A percentile compares a stretch with the other conserved stretches of the same genome.
These are phyloP conservation scores for Spilogale gracilis DNA, from an alignment of 2,113 vertebrate genomes.

Conservation along the genomic window DNA sequence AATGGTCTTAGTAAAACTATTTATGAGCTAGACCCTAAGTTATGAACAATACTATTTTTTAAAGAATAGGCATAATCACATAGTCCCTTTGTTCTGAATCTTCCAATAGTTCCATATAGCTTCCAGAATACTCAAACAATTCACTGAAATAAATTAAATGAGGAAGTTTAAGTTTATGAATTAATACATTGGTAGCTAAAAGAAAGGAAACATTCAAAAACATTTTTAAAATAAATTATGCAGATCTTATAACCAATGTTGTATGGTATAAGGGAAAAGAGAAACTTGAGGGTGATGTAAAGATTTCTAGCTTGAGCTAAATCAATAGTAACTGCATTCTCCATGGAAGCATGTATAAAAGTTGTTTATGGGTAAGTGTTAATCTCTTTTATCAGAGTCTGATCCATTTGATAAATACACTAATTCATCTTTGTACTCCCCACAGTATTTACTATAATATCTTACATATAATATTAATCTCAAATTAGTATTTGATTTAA, in stretches of 20 bases:
- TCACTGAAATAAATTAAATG: not conserved
- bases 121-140: not conserved
- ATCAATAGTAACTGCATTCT: not conserved
- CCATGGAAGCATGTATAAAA: not conserved
- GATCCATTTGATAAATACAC: not conserved
- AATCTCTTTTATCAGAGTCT: not conserved
- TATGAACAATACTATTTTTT: not conserved
- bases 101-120: not conserved
- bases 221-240: not conserved
- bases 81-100: not conserved
- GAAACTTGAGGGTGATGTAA: not conserved
- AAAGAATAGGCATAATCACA: not conserved
- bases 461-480: not conserved
- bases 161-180: not conserved
- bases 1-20: not conserved
- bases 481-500: constrained; percentile 54
- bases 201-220: not conserved
- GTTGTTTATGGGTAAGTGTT: not conserved
- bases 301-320: not conserved
- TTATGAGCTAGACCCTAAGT: not conserved
- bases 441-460: not conserved
- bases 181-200: not conserved
- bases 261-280: not conserved
- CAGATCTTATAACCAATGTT: not conserved
- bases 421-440: not conserved